Conservation (phyloP, 2,888 invertebrate species). For the Cheilosia pagana region DNA sequence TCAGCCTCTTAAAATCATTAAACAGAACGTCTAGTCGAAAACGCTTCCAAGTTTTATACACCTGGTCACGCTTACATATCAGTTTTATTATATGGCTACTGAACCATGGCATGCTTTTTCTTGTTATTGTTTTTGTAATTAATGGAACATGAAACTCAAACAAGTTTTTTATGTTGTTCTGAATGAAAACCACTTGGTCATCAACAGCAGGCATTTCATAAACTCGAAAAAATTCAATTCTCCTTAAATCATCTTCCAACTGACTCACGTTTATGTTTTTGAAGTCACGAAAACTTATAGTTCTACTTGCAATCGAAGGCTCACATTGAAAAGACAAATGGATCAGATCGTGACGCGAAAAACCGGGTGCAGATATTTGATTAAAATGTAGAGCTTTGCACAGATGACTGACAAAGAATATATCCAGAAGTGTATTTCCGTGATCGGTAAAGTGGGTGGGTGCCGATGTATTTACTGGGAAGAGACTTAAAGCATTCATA, state of each 20-base stretch:
- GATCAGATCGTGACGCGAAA: constrained; percentile 24
- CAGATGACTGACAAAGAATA: constrained; percentile 2
- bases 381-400: constrained; percentile 1
- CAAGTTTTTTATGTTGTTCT: neutral
- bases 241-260: constrained; percentile 12
- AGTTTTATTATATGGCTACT: neutral
- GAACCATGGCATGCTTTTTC: neutral
- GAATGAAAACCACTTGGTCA: constrained; percentile 1
- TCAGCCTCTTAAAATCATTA: too few relatives aligned
- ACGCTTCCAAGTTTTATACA: too few relatives aligned
- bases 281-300: neutral
- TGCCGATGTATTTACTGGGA: constrained; percentile 1
- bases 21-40: too few relatives aligned
- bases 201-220: constrained; percentile 2
- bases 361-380: constrained; percentile 4
- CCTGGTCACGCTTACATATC: neutral
- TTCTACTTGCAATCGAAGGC: constrained; percentile 2
- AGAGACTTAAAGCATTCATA: neutral
- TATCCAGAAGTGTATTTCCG: constrained; percentile 9
- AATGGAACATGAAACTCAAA: constrained; percentile 3
- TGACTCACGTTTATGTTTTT: constrained; percentile 6
- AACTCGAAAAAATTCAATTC: neutral
- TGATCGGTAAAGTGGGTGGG: constrained; percentile 4
- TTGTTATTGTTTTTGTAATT: neutral
- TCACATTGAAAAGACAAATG: constrained; percentile 4